Evolutionary conservation across 2,888 invertebrate species (phyloP), one percentile per base, ranked within the genome.

Genomic region (Pheosia tremula): DNA sequence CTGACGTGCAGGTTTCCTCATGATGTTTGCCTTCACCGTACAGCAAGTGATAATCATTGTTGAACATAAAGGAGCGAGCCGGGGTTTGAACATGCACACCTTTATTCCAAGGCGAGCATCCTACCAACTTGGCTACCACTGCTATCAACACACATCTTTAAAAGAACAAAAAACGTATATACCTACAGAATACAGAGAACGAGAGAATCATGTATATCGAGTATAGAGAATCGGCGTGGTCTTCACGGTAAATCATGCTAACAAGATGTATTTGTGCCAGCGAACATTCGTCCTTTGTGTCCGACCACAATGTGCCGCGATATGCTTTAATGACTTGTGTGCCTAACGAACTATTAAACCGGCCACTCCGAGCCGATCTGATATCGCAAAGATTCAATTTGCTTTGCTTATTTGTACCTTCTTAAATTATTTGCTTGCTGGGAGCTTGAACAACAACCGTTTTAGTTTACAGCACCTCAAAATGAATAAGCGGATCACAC

Each of bases 221-320:
- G 71, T 77, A 80, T 78, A 78, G 78, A 79, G 79, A 68, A 73
- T 73, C 66, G 63, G 64, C 63, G 68, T 72, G 65, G 58, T 62
- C 69, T 76, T 74, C 38, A 58, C 65, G 61, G 83, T 85, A 88
- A 87, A 87, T 87, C 84, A 85, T 79, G 70, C 83, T 89, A 87
- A 88, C 86, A 83, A 88, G 85, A 78, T 78, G 72, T 69, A 74
- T 77, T 86, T 85, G 84, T 84, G 39, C 7, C 39, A 38, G 39
- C 77, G 73, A 78, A 71, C 75, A 69, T 66, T 74, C 72, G 76
- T 81, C 80, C 76, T 80, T 87, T 83, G 81, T 81, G 71, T 58
- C 67, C 64, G 71, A 65, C 68, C 73, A 82, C 80, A 82, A 83
- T 79, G 70, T 74, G 61, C 63, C 59, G 67, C 66, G 68, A 72